A percentile compares a stretch with the other conserved stretches of the same genome.
These are phyloP conservation scores for Uropsilus gracilis DNA, from an alignment of 2,113 vertebrate species.

Conservation along the genomic window DNA sequence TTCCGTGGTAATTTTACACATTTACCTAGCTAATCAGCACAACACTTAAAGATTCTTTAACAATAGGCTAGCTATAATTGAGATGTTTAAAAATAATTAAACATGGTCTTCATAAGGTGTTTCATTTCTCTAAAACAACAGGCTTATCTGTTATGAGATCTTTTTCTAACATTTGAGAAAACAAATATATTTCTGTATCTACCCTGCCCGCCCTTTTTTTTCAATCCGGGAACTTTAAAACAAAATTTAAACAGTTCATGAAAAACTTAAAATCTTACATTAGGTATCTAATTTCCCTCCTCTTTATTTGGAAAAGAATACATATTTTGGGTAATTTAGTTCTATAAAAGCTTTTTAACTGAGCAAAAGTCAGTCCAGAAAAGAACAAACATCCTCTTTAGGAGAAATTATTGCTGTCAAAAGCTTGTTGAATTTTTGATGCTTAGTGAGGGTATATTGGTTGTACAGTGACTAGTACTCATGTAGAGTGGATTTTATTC, in stretches of 20 bases:
- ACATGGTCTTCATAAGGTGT: conserved; percentile 33
- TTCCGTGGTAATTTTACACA: conserved; percentile 36
- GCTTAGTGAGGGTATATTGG: background rate
- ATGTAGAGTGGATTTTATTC: background rate
- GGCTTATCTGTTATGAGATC: background rate
- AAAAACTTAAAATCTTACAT: conserved; percentile 31
- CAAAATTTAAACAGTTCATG: conserved; percentile 45
- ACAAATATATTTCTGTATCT: conserved; percentile 1
- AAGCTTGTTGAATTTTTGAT: conserved; percentile 34
- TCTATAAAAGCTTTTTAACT: background rate
- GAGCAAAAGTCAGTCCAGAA: background rate
- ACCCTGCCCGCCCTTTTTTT: too few species aligned
- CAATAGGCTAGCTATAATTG: background rate
- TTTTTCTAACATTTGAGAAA: conserved; percentile 51
- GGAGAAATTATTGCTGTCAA: background rate
- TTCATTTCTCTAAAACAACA: conserved; percentile 28
- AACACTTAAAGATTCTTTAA: background rate
- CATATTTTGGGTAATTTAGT: background rate
- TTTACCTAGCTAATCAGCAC: background rate
- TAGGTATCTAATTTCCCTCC: conserved; percentile 39
- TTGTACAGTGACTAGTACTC: background rate
- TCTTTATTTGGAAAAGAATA: conserved; percentile 50
- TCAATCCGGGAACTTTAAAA: background rate
- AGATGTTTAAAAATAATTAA: background rate
- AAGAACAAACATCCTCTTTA: background rate